Percentiles rank a stretch among this genome's conserved stretches.
phyloP scores from a whole-genome alignment of 2,113 vertebrate species.

The Aptenodytes patagonicus region DNA sequence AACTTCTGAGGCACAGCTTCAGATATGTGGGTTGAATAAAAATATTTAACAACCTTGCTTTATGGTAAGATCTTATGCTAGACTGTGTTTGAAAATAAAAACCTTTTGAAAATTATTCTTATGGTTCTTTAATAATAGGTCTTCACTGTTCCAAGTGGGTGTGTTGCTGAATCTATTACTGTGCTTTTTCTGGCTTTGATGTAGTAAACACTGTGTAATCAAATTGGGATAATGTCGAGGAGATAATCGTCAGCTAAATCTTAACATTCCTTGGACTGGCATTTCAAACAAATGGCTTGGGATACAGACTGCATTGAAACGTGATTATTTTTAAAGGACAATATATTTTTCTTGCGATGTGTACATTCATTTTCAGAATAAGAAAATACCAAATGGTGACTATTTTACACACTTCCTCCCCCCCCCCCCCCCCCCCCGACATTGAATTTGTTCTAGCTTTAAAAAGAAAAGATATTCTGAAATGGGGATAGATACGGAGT shows the following conservation, averaged over 20 bases:
- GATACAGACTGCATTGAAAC: not conserved
- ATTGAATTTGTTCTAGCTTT: not conserved
- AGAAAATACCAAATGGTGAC: not conserved
- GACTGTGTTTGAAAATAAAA: constrained; percentile 63
- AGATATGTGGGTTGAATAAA: constrained; percentile 22
- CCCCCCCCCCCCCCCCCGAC: too few species aligned
- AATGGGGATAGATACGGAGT: not conserved
- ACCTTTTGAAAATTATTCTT: constrained; percentile 56
- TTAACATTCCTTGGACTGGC: constrained; percentile 1
- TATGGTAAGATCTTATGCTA: constrained; percentile 24
- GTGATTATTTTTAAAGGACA: constrained; percentile 21
- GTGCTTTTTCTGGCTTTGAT: constrained; percentile 64
- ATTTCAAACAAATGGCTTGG: constrained; percentile 41
- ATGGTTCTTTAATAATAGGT: constrained; percentile 65
- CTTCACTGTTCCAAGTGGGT: constrained; percentile 48
- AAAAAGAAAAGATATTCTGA: not conserved
- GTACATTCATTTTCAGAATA: not conserved
- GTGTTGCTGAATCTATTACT: constrained; percentile 56
- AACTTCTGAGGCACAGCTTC: constrained; percentile 36
- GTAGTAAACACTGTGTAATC: constrained; percentile 57
- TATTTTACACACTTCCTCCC: not conserved
- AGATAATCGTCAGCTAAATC: constrained; percentile 34
- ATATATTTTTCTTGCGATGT: not conserved
- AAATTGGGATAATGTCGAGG: constrained; percentile 49
- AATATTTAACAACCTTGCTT: constrained; percentile 35